These are phyloP conservation scores for Sitta carolinensis DNA, from an alignment of 2,797 vertebrate genomes.

Conservation along the genomic window DNA sequence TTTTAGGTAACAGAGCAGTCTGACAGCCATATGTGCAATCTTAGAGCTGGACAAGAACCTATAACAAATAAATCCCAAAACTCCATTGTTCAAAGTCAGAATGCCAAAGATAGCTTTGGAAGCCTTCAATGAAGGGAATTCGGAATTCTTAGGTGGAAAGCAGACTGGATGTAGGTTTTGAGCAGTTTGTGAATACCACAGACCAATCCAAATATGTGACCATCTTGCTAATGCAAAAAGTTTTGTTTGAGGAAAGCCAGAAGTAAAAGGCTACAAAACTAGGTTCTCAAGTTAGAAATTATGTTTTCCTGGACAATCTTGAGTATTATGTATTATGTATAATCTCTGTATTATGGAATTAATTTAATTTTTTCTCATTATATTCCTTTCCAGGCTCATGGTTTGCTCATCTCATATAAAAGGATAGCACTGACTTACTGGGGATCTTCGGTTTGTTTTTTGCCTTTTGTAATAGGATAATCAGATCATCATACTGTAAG, in stretches of 20 bases:
- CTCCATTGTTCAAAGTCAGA: not conserved
- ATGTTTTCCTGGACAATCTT: not conserved
- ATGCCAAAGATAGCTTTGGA: not conserved
- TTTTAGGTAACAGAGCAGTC: not conserved
- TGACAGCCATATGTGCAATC: not conserved
- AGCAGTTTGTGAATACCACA: not conserved
- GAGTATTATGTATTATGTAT: no score
- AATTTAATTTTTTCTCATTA: not conserved
- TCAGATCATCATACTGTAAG: not conserved
- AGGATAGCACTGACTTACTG: not conserved
- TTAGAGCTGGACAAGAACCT: not conserved
- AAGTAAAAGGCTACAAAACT: not conserved
- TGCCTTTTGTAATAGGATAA: not conserved
- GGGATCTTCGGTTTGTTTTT: not conserved
- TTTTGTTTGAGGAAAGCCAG: not conserved
- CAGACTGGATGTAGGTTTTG: not conserved
- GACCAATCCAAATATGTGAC: not conserved
- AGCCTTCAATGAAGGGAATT: not conserved
- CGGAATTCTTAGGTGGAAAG: not conserved
- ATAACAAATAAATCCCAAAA: not conserved
- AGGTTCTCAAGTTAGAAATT: not conserved
- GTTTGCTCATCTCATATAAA: not conserved
- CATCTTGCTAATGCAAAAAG: not conserved
- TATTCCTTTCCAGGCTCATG: not conserved
- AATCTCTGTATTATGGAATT: not conserved